Evolutionary conservation across 2,888 invertebrate genomes (phyloP), one percentile per base, ranked within the genome.

Genomic region (Halictus ligatus): DNA sequence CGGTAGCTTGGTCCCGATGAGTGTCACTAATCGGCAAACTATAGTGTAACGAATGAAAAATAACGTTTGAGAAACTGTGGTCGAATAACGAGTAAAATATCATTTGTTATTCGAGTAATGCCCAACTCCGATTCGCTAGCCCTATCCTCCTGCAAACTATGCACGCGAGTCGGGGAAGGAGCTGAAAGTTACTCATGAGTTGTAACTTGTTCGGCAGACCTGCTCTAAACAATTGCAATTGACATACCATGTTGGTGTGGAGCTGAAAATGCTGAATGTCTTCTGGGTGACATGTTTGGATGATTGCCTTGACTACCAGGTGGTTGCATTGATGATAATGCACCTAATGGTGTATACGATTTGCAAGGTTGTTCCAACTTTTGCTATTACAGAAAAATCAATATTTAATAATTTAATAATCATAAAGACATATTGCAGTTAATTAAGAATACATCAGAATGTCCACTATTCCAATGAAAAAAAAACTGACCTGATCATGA

Each of bases 301-400:
- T 95, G 94, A 92, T 94, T 94, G 86, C 93, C 94, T 50, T 95
- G 93, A 89, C 96, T 96, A 43, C 97, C 97, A 0, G 97, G 97
- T n/a, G 98, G 98, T 95, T 98, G 97, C 98, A 98, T 98, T 92
- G 97, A 98, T 60, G 98, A 98, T 90, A 98, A 95, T 25, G 98
- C 98, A 81, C 97, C 97, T 88, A 98, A 96, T 8, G 98, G 98
- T 72, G 98, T 98, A 95, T 98, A 98, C 25, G 98, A 97, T 94
- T 97, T 97, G 95, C 93, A 95, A 46, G 96, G 96, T 85, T 95
- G 95, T 84, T 95, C 95, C 67, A 92, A 84, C 87, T 95, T 95
- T 92, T 94, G 92, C 91, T 92, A 80, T 54, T 25, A 75, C 82
- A 77, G 60, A 83, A 75, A 82, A 74, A 75, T 58, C 25, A 67